Evolutionary conservation across 2,888 invertebrate species (phyloP), one percentile per base, ranked within the genome.

Genomic region (Phengaris alcon): DNA sequence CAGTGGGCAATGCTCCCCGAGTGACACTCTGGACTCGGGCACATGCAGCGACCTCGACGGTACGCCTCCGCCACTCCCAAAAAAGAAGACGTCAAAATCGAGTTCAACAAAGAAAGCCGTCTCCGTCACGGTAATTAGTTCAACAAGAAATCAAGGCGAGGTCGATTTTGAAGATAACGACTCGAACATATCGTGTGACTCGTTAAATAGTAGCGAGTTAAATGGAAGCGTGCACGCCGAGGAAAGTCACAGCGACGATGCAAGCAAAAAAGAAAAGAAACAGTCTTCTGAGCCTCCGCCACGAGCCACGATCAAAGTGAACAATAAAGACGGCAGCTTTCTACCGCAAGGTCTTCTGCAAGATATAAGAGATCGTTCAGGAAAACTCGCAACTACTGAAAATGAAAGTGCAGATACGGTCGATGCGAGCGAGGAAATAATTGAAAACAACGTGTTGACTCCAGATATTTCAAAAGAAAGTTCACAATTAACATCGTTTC

Each of bases 1-100:
- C 74, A 97, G 96, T 84, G 97, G 97, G 1, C 97, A 97, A 84
- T 96, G 96, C 83, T 97, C 97, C 52, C 97, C 97, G 0, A 96
- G 96, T 83, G 97, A 97, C 83, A 97, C 97, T 0, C 86, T 97
- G 78, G 97, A 97, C 88, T 97, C 97, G 77, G 97, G 97, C 70
- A 97, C 97, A 55, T 97, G 97, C 89, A 97, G 97, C 86, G 97
- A 97, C 88, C 93, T 97, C 82, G 97, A 97, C 82, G 95, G 95
- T 64, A 96, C 96, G 44, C 96, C 96, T 75, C 96, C 96, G 2
- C 90, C 95, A 78, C 94, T 95, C 35, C 95, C 95, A 81, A 96
- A 96, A 91, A 96, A 95, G 87, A 96, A 95, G 85, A 93, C 91
- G 55, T 87, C 94, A 9, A 94, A 93, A 85, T 87, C 87, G 69